Base-by-base conservation (phyloP, 2,888 invertebrate species). In the Nematopogon swammerdamellus region DNA sequence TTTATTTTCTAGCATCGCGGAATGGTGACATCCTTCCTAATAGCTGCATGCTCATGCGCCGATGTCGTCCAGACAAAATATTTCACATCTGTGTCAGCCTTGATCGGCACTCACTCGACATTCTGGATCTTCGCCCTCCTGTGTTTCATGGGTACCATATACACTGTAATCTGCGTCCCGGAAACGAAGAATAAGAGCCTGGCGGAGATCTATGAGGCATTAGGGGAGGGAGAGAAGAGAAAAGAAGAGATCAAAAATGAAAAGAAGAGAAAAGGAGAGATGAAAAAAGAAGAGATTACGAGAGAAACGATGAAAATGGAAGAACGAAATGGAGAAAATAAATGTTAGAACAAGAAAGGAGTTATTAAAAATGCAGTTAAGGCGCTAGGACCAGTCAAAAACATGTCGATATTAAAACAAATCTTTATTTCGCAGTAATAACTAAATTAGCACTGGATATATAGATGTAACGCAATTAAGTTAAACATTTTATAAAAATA, bases 1-100 rank as follows among this genome's bases (percentile, higher is more conserved):
- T 51, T 50, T 47, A 49, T 5, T 47, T 67, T 65, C 8, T 68
- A 77, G 77, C 72, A 77, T 52, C 74, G 79, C 1, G 79, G 79
- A 20, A 73, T 70, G 64, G 76, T 77, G 10, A 77, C 74, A 0
- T 76, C 79, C 1, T 68, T 77, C 54, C 72, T 76, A 1, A 77
- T 75, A 58, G 70, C 70, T 29, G 61, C 70, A 1, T 72, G 71
- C 49, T 75, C 77, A 0, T 65, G 73, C 48, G 77, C 76, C 51
- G 79, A 79, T 61, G 77, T 79, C 61, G 59, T 76, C 1, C 79
- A 79, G 55, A 72, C 74, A 1, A 79, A 79, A 51, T 74, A 74
- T 0, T 79, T 77, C 58, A 76, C 77, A 53, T 77, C 77, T 0
- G 63, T 79, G 0, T 64, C 73, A 2, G 77, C 77, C 55, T 63